These are phyloP conservation scores for Oryzias celebensis DNA, from an alignment of 2,113 vertebrate species.

Conservation along the genomic window DNA sequence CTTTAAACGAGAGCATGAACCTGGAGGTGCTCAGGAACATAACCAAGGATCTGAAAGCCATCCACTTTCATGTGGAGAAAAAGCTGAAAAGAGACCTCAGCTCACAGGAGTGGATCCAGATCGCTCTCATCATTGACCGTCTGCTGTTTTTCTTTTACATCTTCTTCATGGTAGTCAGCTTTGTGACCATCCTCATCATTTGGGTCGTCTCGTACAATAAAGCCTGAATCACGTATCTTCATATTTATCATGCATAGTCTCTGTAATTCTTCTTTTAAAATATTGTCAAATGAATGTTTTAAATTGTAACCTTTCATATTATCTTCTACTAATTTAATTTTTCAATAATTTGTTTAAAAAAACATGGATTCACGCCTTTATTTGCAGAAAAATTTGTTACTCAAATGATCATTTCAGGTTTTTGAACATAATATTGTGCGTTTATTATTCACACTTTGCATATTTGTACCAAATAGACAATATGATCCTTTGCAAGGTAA, in stretches of 20 bases:
- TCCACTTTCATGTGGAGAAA: slow-evolving; percentile 54
- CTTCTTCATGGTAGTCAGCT: slow-evolving; percentile 71
- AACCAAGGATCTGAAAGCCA: slow-evolving; percentile 40
- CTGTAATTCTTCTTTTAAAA: too few relatives aligned
- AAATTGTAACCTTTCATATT: too few relatives aligned
- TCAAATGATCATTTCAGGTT: too few relatives aligned
- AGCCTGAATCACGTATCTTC: background rate
- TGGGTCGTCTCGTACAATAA: slow-evolving; percentile 46
- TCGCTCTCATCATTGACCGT: slow-evolving; percentile 72
- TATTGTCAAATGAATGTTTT: too few relatives aligned
- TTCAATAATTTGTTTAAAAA: too few relatives aligned
- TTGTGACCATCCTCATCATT: slow-evolving; percentile 67
- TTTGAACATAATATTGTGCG: too few relatives aligned
- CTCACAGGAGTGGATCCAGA: slow-evolving; percentile 69
- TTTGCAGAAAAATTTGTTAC: too few relatives aligned
- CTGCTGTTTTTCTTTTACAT: slow-evolving; percentile 70
- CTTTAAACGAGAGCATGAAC: slow-evolving; percentile 10
- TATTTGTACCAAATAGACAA: too few relatives aligned
- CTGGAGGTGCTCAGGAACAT: slow-evolving; percentile 59
- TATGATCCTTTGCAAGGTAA: too few relatives aligned
- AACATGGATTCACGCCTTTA: too few relatives aligned
- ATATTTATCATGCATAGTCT: background rate
- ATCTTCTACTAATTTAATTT: too few relatives aligned
- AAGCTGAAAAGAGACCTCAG: slow-evolving; percentile 11
- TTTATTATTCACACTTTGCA: too few relatives aligned